Evolutionary conservation across 2,113 vertebrate species (phyloP).

Genomic region (Hemiprocne comata): DNA sequence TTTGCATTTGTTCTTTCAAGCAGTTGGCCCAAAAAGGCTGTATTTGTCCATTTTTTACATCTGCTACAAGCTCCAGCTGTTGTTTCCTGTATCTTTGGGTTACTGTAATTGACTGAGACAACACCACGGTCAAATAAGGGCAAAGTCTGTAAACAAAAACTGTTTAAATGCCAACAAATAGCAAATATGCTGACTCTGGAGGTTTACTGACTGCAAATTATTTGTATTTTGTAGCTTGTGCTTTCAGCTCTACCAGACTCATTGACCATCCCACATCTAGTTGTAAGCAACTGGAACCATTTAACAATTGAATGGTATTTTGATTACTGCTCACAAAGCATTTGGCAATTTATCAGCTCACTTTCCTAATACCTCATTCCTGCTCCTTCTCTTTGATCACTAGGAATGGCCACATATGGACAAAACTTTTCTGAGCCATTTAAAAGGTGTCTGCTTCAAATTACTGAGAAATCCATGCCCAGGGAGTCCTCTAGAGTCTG

Average conservation of each 20-base stretch:
- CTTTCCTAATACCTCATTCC: not conserved
- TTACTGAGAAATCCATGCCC: not conserved
- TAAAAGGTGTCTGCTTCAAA: not conserved
- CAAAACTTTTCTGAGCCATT: not conserved
- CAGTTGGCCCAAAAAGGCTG: not conserved
- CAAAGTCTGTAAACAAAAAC: not conserved
- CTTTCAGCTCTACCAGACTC: not conserved
- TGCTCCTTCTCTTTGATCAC: not conserved
- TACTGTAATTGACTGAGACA: not conserved
- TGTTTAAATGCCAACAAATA: slow-evolving; percentile 3
- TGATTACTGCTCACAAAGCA: not conserved
- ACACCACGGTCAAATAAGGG: not conserved
- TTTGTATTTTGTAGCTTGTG: slow-evolving; percentile 4
- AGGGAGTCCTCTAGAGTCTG: not conserved
- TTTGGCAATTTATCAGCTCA: not conserved
- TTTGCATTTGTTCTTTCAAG: not conserved
- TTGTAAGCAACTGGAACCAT: not conserved
- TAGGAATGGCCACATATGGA: not conserved
- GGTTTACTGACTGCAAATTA: not conserved
- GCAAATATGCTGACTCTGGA: not conserved
- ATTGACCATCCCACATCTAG: not conserved
- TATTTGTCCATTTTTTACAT: not conserved
- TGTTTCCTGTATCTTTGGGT: not conserved
- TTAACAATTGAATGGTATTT: not conserved
- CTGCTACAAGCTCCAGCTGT: not conserved